phyloP scores from a whole-genome alignment of 2,797 vertebrate species.

The Lophotriccus pileatus region DNA sequence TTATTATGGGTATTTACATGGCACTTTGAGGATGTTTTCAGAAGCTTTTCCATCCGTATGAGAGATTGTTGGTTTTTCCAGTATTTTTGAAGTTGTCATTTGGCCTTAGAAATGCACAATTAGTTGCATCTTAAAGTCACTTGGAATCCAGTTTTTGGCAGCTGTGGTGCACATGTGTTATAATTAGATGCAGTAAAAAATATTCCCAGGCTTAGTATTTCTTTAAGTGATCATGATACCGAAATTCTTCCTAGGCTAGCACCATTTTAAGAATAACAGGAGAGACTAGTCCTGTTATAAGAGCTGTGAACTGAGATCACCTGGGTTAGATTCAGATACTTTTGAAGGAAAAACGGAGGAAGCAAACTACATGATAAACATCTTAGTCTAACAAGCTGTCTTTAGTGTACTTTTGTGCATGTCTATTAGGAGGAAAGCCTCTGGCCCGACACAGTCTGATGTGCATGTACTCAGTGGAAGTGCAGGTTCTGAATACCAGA shows the following conservation, averaged over 20 bases:
- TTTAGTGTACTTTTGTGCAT: neutral
- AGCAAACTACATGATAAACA: neutral
- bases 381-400: neutral
- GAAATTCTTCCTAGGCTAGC: neutral
- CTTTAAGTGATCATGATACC: neutral
- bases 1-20: neutral
- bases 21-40: conserved; percentile 42
- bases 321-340: neutral
- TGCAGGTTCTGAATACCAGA: neutral
- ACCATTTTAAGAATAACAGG: neutral
- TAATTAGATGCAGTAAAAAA: conserved; percentile 13
- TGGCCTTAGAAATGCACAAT: conserved; percentile 1
- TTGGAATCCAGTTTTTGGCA: conserved; percentile 31
- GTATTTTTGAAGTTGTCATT: conserved; percentile 14
- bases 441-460: neutral
- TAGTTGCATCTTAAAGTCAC: neutral
- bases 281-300: neutral
- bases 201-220: neutral
- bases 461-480: neutral
- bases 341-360: neutral
- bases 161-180: conserved; percentile 16
- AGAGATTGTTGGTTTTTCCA: conserved; percentile 2
- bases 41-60: neutral
- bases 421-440: neutral
- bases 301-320: neutral